phyloP scores from a whole-genome alignment of 2,797 vertebrate species.

The Thunnus albacares region DNA sequence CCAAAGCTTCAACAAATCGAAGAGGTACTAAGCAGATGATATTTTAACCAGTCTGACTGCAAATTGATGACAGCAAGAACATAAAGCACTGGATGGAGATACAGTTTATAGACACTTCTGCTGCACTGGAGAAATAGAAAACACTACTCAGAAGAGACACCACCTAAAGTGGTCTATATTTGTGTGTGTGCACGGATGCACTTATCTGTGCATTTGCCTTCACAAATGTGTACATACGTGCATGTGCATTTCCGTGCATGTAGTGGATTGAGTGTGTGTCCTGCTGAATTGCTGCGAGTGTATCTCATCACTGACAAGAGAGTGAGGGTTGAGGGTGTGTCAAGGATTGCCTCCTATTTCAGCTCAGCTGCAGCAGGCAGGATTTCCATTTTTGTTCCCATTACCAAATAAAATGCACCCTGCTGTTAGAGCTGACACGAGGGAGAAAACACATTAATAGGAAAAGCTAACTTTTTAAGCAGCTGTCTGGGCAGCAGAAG shows the following conservation, averaged over 20 bases:
- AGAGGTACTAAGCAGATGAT: slow-evolving; percentile 1
- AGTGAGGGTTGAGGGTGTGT: slow-evolving; percentile 53
- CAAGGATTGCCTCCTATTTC: slow-evolving; percentile 57
- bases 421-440: slow-evolving; percentile 53
- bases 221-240: not conserved
- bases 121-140: slow-evolving; percentile 2
- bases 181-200: not conserved
- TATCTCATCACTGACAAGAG: slow-evolving; percentile 53
- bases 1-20: slow-evolving; percentile 5
- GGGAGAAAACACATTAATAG: slow-evolving; percentile 54
- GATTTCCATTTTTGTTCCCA: slow-evolving; percentile 72
- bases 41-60: slow-evolving; percentile 13
- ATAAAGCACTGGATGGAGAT: not conserved
- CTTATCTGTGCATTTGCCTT: not conserved
- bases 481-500: slow-evolving; percentile 23
- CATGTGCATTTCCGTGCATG: not conserved
- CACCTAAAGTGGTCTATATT: not conserved
- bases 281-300: slow-evolving; percentile 18
- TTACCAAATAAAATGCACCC: slow-evolving; percentile 64
- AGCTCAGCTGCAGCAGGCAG: slow-evolving; percentile 53
- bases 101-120: slow-evolving; percentile 17
- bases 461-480: slow-evolving; percentile 50
- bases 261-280: slow-evolving; percentile 5
- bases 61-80: not conserved
- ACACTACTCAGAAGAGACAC: not conserved